Conservation (phyloP, 2,888 invertebrate species). For the Phymatocera aterrima region DNA sequence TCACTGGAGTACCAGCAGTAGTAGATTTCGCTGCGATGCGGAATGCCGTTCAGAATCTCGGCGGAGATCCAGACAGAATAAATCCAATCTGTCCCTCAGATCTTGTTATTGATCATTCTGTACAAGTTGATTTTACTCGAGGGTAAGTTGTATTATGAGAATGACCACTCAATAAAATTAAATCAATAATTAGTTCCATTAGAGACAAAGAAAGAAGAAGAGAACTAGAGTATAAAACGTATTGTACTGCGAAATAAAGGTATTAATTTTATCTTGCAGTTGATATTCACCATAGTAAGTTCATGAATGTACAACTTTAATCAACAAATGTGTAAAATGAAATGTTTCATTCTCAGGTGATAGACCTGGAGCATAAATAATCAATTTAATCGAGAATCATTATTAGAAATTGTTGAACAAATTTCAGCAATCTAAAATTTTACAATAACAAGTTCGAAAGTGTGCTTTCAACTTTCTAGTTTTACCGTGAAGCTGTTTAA, state of each 20-base stretch:
- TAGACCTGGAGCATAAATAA: constrained; percentile 10
- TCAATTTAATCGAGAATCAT: constrained; percentile 2
- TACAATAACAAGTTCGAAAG: neutral
- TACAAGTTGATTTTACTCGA: constrained; percentile 95
- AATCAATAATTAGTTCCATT: too few relatives aligned
- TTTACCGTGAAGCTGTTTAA: neutral
- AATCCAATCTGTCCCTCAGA: constrained; percentile 99
- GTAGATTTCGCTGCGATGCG: constrained; percentile 99
- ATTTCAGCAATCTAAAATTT: constrained; percentile 16
- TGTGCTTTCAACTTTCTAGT: neutral
- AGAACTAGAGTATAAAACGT: too few relatives aligned
- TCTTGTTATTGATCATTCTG: constrained; percentile 98
- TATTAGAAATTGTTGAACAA: constrained; percentile 29
- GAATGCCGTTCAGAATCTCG: constrained; percentile 91
- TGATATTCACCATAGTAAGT: too few relatives aligned
- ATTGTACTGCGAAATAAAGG: too few relatives aligned
- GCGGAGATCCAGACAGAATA: constrained; percentile 93
- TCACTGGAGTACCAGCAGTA: constrained; percentile 98
- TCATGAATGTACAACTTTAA: neutral
- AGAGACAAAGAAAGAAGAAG: too few relatives aligned
- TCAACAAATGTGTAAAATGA: neutral
- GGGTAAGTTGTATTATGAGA: constrained; percentile 75
- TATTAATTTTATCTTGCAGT: neutral
- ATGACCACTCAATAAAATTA: neutral
- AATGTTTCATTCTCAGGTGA: neutral